These are phyloP conservation scores for Philypnodon macrostomus DNA, from an alignment of 2,797 vertebrate genomes.

Conservation along the genomic window DNA sequence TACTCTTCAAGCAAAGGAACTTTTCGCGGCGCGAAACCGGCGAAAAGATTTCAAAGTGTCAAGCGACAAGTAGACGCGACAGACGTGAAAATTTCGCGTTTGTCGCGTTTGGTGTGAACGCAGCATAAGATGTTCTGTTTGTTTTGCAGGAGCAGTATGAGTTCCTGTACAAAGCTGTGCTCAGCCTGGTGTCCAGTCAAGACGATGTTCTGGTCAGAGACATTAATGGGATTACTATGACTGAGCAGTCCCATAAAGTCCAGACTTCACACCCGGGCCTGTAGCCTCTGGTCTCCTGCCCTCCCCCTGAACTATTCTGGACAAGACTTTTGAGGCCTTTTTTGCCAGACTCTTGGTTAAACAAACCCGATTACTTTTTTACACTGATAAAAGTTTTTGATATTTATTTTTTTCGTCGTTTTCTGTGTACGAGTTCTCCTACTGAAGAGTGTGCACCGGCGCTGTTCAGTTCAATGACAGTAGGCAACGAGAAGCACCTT, in stretches of 20 bases:
- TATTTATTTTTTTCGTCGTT: slow-evolving; percentile 98
- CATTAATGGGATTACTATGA: slow-evolving; percentile 85
- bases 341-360: slow-evolving; percentile 99
- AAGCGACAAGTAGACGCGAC: no score
- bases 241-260: slow-evolving; percentile 85
- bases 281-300: slow-evolving; percentile 90
- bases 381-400: slow-evolving; percentile 99
- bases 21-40: no score
- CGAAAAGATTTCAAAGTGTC: no score
- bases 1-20: no score
- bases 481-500: slow-evolving; percentile 83
- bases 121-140: no score
- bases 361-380: slow-evolving; percentile 99
- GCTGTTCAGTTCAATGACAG: slow-evolving; percentile 81
- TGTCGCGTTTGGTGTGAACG: no score
- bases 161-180: slow-evolving; percentile 92
- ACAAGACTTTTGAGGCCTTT: slow-evolving; percentile 98
- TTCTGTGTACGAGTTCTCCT: slow-evolving; percentile 99
- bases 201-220: slow-evolving; percentile 84
- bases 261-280: no score
- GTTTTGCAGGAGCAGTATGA: slow-evolving; percentile 88
- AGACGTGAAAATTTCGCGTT: no score
- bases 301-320: slow-evolving; percentile 85
- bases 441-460: slow-evolving; percentile 94
- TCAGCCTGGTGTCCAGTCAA: slow-evolving; percentile 90